Base-by-base conservation (phyloP, 2,888 invertebrate genomes). In the Plebejus melissa region DNA sequence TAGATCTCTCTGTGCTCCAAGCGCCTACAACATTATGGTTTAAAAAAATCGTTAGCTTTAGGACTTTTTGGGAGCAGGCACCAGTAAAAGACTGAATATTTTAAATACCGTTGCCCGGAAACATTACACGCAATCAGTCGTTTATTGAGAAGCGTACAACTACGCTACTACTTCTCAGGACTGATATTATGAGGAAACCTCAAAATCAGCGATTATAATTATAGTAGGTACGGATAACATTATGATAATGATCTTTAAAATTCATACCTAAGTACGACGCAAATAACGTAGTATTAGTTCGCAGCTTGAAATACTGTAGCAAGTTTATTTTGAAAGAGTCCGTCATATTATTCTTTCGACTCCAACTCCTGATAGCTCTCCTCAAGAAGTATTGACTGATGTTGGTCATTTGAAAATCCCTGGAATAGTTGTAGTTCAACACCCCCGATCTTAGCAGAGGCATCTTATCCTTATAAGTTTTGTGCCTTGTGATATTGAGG, bases 281-380 rank as follows among this genome's bases (percentile, higher is more conserved):
- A 78, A 90, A 93, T 5, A 92, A 79, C 1, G 91, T 92, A 38
- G 92, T 90, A 82, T 93, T 93, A 0, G 81, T 80, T 6, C 90
- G 85, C 1, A 90, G 89, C 87, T 93, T 93, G 75, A 92, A 90
- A 79, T 91, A 91, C 78, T 93, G 93, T 46, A 91, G 78, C 0
- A 91, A 65, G 78, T 87, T 83, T n/a, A 89, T 80, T 16, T 80
- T 82, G 36, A 79, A 75, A 16, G 13, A n/a, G n/a, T 77, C 69
- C 38, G 80, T 76, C 3, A 79, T 22, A 4, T 78, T 77, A 57
- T 82, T 79, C 16, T 46, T 57, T 69, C 77, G 77, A 22, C 76
- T 79, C 83, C 85, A 83, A 58, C 78, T 79, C 11, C 77, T 83
- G 50, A 83, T 80, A 36, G 82, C 79, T 7, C 77, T 76, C 57